Evolutionary conservation across 2,113 vertebrate species (phyloP).

Genomic region (Mastomys coucha): DNA sequence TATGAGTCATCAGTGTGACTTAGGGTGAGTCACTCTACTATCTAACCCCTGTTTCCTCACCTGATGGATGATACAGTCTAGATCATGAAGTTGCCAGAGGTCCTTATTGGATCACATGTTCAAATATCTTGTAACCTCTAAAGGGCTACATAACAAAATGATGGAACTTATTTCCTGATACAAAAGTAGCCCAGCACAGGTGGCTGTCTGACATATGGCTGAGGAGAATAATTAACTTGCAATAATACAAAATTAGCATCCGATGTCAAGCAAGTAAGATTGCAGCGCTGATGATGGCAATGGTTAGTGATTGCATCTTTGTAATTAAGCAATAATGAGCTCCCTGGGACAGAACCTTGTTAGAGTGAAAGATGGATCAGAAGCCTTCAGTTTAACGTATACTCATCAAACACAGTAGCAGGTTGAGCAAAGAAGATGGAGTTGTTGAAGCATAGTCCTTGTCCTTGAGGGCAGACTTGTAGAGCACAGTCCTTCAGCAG

Average conservation of each 20-base stretch:
- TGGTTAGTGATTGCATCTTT: conserved; percentile 72
- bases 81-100: neutral
- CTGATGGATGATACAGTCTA: conserved; percentile 15
- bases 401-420: neutral
- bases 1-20: neutral
- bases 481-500: neutral
- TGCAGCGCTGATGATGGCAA: conserved; percentile 68
- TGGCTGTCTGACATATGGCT: conserved; percentile 53
- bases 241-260: conserved; percentile 73
- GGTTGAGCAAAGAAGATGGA: neutral
- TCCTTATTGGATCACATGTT: conserved; percentile 1
- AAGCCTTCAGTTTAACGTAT: conserved; percentile 5
- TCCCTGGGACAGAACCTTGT: conserved; percentile 76
- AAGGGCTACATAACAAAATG: neutral
- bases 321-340: conserved; percentile 78
- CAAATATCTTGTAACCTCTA: neutral
- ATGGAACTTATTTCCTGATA: neutral
- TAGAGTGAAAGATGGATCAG: conserved; percentile 65
- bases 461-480: neutral
- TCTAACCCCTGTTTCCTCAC: neutral
- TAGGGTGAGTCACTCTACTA: neutral
- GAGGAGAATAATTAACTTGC: conserved; percentile 72
- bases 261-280: conserved; percentile 70
- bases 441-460: neutral
- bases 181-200: conserved; percentile 10